Conservation (phyloP, 2,797 vertebrate genomes). For the Silurus lanzhouensis region DNA sequence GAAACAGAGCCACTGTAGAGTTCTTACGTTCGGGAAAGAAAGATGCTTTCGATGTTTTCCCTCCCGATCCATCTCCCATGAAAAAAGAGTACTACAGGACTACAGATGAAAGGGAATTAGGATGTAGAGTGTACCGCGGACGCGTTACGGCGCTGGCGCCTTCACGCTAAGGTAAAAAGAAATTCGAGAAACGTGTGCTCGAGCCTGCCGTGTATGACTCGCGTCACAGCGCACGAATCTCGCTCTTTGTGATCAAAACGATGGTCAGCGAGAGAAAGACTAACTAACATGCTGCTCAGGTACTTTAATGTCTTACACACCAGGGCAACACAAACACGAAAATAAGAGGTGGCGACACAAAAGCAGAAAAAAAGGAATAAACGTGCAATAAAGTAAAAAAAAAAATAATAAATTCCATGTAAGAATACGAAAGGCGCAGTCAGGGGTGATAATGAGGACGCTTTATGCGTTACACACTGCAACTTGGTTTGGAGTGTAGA, state of each 20-base stretch:
- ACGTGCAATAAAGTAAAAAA: no score
- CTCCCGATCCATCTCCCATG: background rate
- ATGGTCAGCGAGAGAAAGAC: background rate
- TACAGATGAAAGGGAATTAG: conserved; percentile 36
- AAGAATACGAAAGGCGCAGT: conserved; percentile 69
- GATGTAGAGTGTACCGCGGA: conserved; percentile 11
- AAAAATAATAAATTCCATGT: conserved; percentile 17
- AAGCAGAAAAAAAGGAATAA: background rate
- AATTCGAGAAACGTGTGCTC: conserved; percentile 44
- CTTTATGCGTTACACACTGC: conserved; percentile 95
- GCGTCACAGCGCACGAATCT: conserved; percentile 9
- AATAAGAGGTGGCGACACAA: background rate
- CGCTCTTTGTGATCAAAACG: conserved; percentile 44
- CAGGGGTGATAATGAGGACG: conserved; percentile 87
- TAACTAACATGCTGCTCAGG: conserved; percentile 14
- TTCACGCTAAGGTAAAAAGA: conserved; percentile 25
- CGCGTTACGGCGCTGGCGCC: conserved; percentile 26
- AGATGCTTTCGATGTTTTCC: background rate
- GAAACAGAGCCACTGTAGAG: conserved; percentile 12
- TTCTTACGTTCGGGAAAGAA: background rate
- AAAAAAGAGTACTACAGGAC: conserved; percentile 20
- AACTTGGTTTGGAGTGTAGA: conserved; percentile 84
- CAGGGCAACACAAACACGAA: conserved; percentile 1
- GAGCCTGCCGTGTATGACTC: conserved; percentile 37
- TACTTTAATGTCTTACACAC: conserved; percentile 36